phyloP scores from a whole-genome alignment of 1,140 invertebrate genomes.

The Penaeus japonicus region DNA sequence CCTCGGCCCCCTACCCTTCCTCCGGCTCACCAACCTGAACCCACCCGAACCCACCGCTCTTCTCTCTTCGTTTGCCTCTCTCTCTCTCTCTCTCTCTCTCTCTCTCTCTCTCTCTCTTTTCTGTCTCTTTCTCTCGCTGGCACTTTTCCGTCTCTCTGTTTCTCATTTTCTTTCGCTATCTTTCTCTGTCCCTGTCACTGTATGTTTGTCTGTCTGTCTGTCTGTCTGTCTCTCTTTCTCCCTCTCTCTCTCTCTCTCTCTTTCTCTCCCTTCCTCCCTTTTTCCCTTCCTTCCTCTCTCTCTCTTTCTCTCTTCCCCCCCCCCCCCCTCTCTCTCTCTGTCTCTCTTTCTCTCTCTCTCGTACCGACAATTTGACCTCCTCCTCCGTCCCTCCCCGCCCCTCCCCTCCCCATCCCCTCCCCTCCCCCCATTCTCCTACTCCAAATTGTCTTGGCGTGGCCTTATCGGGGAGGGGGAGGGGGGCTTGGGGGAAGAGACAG shows the following conservation, averaged over 20 bases:
- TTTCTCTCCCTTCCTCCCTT: background rate
- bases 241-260: background rate
- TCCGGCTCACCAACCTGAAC: too few relatives aligned
- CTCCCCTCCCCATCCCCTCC: too few relatives aligned
- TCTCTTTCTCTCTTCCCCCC: background rate
- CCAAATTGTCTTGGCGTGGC: too few relatives aligned
- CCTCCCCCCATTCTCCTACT: background rate
- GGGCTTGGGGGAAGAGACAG: too few relatives aligned
- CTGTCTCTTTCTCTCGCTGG: background rate
- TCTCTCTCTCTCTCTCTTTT: background rate
- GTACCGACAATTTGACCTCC: background rate
- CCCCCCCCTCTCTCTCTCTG: background rate
- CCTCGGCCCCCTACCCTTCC: too few relatives aligned
- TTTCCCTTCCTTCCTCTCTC: constrained; percentile 8
- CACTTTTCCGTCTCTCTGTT: background rate
- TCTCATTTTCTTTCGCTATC: background rate
- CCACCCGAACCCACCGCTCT: too few relatives aligned
- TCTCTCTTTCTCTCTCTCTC: background rate
- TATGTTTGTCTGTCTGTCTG: background rate
- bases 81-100: background rate
- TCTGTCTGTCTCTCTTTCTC: background rate
- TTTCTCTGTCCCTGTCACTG: background rate
- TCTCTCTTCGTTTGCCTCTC: too few relatives aligned
- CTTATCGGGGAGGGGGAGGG: too few relatives aligned
- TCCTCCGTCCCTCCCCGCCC: background rate